Base-by-base conservation (phyloP, 2,113 vertebrate species). In the Galemys pyrenaicus region DNA sequence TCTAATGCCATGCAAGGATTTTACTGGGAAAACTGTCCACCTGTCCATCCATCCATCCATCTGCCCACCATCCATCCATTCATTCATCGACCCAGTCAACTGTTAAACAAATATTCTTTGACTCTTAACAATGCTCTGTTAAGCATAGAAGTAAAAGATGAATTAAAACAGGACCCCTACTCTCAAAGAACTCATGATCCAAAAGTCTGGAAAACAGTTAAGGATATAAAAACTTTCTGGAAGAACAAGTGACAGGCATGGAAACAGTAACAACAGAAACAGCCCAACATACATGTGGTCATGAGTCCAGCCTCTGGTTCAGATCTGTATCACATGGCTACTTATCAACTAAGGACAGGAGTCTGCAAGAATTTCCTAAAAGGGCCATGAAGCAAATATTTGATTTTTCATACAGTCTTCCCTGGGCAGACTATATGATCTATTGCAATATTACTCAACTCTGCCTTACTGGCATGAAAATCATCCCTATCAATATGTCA, bases 211-310 rank as follows among this genome's bases (percentile, higher is more conserved):
- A 67, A 79, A 83, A 83, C 4, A n/a, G 13, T 0, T n/a, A 65
- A 39, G 68, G 19, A 30, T 20, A 68, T 58, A 62, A 62, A n/a
- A 54, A 49, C 75, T 46, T 78, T 12, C 39, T 39, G 32, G 22
- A 46, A 22, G 3, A 41, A 87, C 32, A 71, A 49, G 58, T 15
- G 62, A 20, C 30, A 54, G 46, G 19, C 2, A 3, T 1, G 9
- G 41, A 44, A 58, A 54, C 0, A 9, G 46, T 17, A 24, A 51
- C 82, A 6, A 9, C 0, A 64, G 62, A 67, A 28, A 35, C 16
- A 37, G 39, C 3, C 11, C 35, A 22, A 32, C 2, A 20, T 0
- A 16, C 0, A 0, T 6, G 26, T 4, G 4, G 2, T 16, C 28
- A 2, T 4, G 15, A 85, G 6, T 24, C 54, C 74, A 10, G 60